Percentiles rank a stretch among this genome's conserved stretches.
phyloP scores from a whole-genome alignment of 2,888 invertebrate genomes.

The Microchrysa polita region DNA sequence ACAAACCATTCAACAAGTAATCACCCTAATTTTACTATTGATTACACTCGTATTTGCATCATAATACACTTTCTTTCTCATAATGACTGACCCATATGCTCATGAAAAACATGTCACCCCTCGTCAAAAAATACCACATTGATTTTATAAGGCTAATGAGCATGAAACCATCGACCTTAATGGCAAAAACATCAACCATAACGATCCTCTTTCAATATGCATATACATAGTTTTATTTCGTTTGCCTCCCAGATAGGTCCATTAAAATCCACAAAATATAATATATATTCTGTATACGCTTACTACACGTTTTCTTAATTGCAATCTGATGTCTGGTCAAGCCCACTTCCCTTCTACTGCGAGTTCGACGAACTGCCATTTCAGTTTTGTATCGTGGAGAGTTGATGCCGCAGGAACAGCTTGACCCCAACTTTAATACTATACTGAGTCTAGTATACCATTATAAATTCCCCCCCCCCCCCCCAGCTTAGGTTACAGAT shows the following conservation, averaged over 20 bases:
- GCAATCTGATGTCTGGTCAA: slow-evolving; percentile 40
- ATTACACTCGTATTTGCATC: too few relatives aligned
- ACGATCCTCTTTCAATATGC: background rate
- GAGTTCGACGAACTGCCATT: slow-evolving; percentile 20
- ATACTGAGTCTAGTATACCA: too few relatives aligned
- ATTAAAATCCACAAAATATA: background rate
- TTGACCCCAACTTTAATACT: slow-evolving; percentile 3
- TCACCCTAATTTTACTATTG: too few relatives aligned
- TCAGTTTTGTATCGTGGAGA: background rate
- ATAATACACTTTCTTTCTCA: too few relatives aligned
- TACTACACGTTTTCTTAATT: slow-evolving; percentile 3
- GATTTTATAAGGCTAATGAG: slow-evolving; percentile 11
- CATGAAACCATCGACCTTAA: slow-evolving; percentile 17
- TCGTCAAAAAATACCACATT: slow-evolving; percentile 1
- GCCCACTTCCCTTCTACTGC: slow-evolving; percentile 30
- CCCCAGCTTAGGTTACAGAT: slow-evolving; percentile 9
- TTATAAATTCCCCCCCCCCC: background rate
- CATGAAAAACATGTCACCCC: background rate
- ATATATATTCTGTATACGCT: too few relatives aligned
- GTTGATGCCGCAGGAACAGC: background rate
- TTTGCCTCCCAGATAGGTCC: background rate
- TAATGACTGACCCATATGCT: too few relatives aligned
- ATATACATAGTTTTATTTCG: too few relatives aligned
- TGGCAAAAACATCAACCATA: slow-evolving; percentile 13
- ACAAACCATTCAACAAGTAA: too few relatives aligned